A percentile compares a stretch with the other conserved stretches of the same genome.
These are phyloP conservation scores for Gallinago jamesoni DNA, from an alignment of 2,113 vertebrate genomes.

Conservation along the genomic window DNA sequence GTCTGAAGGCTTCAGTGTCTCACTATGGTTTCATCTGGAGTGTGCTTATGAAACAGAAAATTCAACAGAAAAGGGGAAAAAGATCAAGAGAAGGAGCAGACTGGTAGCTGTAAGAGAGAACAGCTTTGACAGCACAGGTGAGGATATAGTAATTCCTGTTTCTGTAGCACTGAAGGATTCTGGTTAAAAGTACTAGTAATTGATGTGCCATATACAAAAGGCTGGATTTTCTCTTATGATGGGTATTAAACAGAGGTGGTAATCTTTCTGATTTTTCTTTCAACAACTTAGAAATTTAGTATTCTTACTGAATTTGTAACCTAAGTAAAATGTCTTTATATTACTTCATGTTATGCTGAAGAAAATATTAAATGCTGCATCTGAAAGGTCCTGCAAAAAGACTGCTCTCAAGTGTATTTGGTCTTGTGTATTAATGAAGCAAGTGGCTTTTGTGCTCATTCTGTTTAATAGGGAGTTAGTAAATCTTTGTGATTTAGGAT, in stretches of 20 bases:
- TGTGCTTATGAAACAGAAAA: conserved; percentile 50
- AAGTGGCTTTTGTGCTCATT: neutral
- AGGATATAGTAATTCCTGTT: neutral
- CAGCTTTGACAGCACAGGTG: conserved; percentile 78
- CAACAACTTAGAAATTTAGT: neutral
- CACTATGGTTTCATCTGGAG: conserved; percentile 86
- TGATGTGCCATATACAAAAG: neutral
- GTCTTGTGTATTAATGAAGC: neutral
- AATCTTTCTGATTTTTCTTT: neutral
- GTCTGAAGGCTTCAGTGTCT: conserved; percentile 92
- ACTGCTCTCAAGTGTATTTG: neutral
- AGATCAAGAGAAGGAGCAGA: conserved; percentile 65
- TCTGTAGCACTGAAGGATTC: neutral
- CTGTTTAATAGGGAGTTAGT: neutral
- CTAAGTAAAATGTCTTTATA: neutral
- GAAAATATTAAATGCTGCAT: neutral
- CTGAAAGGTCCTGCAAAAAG: neutral
- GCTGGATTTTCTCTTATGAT: neutral
- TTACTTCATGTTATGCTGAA: neutral
- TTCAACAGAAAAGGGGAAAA: conserved; percentile 72
- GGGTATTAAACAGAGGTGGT: neutral
- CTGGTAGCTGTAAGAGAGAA: conserved; percentile 39
- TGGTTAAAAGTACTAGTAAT: neutral
- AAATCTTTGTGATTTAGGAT: neutral
- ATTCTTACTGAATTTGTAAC: neutral